Percentiles rank a stretch among this genome's conserved stretches.
Evolutionary conservation across 2,888 invertebrate species (phyloP).

Genomic region (Slavum lentiscoides): DNA sequence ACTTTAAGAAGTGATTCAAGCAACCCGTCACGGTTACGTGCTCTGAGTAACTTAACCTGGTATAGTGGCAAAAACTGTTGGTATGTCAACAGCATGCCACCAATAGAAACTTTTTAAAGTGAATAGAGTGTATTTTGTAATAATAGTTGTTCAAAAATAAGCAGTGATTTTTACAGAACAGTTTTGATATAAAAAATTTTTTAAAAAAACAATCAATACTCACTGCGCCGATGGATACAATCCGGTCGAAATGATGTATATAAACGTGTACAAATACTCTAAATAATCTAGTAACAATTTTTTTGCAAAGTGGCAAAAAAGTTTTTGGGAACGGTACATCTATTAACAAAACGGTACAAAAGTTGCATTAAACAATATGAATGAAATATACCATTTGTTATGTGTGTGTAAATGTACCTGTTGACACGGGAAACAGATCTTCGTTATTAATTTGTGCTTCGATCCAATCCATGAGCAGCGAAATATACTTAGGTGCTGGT

Average conservation of each 20-base stretch:
- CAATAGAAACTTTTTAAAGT: too few species aligned
- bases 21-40: too few species aligned
- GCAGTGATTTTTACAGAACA: background rate
- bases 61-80: too few species aligned
- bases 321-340: conserved; percentile 87
- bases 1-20: too few species aligned
- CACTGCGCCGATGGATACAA: conserved; percentile 84
- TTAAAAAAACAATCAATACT: conserved; percentile 60
- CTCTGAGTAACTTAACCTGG: too few species aligned
- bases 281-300: conserved; percentile 84
- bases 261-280: conserved; percentile 92
- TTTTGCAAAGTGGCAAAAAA: conserved; percentile 77
- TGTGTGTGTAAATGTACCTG: conserved; percentile 63
- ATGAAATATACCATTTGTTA: background rate
- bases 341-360: conserved; percentile 59
- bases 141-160: too few species aligned
- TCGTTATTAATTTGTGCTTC: conserved; percentile 89
- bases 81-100: too few species aligned
- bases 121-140: too few species aligned
- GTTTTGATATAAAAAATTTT: too few species aligned
- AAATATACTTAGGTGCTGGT: conserved; percentile 82
- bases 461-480: conserved; percentile 87
- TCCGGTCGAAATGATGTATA: conserved; percentile 89
- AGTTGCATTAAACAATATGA: background rate
- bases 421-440: conserved; percentile 79